A percentile compares a stretch with the other conserved stretches of the same genome.
These are phyloP conservation scores for Rhinophrynus dorsalis DNA, from an alignment of 2,797 vertebrate species.

Conservation along the genomic window DNA sequence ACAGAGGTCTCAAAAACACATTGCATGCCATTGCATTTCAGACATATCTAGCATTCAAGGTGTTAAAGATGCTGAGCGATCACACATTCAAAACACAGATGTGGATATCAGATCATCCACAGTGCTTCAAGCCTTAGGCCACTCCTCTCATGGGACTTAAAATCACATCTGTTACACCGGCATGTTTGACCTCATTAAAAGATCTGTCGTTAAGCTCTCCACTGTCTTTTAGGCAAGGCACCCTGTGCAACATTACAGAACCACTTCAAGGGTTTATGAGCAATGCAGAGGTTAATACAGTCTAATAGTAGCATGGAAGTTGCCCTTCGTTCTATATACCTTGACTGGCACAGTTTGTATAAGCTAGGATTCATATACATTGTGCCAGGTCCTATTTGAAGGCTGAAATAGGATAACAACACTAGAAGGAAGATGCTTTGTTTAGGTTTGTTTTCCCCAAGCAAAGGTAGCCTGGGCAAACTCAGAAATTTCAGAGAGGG, in stretches of 20 bases:
- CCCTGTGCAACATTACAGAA: conserved; percentile 24
- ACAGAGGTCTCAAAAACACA: too few species aligned
- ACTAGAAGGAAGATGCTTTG: too few species aligned
- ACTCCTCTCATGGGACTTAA: conserved; percentile 14
- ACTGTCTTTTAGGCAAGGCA: not conserved
- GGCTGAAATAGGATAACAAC: too few species aligned
- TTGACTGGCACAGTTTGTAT: too few species aligned
- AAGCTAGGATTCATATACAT: too few species aligned
- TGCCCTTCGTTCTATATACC: too few species aligned
- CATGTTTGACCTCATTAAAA: conserved; percentile 25
- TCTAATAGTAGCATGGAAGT: not conserved
- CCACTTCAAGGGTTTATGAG: not conserved
- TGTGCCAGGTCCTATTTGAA: too few species aligned
- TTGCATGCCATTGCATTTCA: too few species aligned
- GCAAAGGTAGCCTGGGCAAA: too few species aligned
- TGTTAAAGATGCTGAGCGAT: not conserved
- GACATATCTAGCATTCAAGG: too few species aligned
- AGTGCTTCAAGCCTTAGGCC: conserved; percentile 7
- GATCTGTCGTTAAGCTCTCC: conserved; percentile 19
- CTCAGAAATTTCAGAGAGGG: too few species aligned
- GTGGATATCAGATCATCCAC: not conserved
- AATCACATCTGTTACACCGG: conserved; percentile 39
- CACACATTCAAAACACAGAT: not conserved
- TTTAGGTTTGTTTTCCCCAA: too few species aligned
- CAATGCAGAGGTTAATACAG: conserved; percentile 14